Evolutionary conservation across 2,797 vertebrate genomes (phyloP), one percentile per base, ranked within the genome.

Genomic region (Stomatorhinus walkeri): DNA sequence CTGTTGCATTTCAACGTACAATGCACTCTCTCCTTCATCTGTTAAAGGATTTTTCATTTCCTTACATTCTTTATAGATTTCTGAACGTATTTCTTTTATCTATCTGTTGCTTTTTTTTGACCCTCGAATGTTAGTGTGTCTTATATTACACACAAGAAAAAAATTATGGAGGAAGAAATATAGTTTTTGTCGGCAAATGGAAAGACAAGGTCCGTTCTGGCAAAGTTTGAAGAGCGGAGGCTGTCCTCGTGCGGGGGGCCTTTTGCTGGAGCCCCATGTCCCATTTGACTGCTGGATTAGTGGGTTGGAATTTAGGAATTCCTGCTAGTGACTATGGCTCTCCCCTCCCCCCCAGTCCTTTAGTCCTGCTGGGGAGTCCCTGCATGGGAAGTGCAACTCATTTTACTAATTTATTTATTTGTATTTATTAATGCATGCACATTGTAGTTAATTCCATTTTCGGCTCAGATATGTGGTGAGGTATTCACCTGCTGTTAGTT

Each of bases 221-320:
- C 28, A 36, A 36, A 72, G 64, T 72, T 72, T 36, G 16, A 36
- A 36, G 64, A 36, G 36, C 6, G 16, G 64, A 72, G 12, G 28
- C 28, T 72, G 64, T 32, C 28, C 28, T 72, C 28, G 28, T 36
- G 64, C 28, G 2, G 64, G 36, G 4, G 64, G 4, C 16, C 28
- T 72, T 72, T 72, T 72, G 64, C 32, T 72, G 64, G 32, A 14
- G 64, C 32, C 61, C 64, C 64, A 32, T 12, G 9, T 68, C 64
- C 28, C 64, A 36, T 72, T 72, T 16, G 12, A 72, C 64, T 72
- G 5, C 12, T 16, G 64, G 64, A 72, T 72, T 72, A 72, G 64
- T 72, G 64, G 64, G 64, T 72, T 72, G 64, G 64, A 72, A 72
- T 72, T 72, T 72, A 72, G 64, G 64, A 72, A 49, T 51, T 79